Evolutionary conservation across 2,113 vertebrate species (phyloP).

Genomic region (Clarias gariepinus): DNA sequence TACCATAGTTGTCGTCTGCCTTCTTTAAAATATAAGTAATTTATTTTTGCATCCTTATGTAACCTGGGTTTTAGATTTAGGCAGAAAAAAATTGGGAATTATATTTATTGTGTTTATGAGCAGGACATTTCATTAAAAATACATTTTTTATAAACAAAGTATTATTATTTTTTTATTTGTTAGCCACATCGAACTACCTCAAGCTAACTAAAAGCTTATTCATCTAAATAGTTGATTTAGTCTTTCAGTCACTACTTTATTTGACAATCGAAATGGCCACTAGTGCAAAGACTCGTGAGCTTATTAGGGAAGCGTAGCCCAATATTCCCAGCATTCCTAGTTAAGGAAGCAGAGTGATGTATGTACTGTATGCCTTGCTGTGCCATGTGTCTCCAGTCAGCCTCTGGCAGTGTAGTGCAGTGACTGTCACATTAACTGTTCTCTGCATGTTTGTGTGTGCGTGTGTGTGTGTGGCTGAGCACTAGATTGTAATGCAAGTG

Average conservation of each 20-base stretch:
- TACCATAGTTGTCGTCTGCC: too few species aligned
- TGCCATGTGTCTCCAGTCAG: constrained; percentile 2
- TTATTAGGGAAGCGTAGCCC: neutral
- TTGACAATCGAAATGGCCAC: neutral
- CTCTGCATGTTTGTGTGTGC: neutral
- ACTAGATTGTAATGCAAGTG: neutral
- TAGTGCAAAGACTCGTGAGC: neutral
- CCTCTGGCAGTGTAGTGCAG: neutral
- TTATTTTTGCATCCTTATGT: too few species aligned
- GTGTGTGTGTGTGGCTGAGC: neutral
- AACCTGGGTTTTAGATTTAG: too few species aligned
- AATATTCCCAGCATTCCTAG: neutral
- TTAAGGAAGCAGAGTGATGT: neutral
- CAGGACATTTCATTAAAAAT: too few species aligned
- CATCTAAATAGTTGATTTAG: too few species aligned
- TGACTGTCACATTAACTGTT: neutral
- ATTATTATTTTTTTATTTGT: too few species aligned
- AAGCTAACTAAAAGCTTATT: too few species aligned
- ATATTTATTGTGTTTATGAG: too few species aligned
- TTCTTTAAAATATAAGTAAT: too few species aligned
- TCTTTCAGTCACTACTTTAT: neutral
- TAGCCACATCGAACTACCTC: too few species aligned
- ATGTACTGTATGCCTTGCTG: neutral
- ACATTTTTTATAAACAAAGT: too few species aligned
- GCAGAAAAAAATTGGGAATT: too few species aligned